phyloP scores from a whole-genome alignment of 35 echinoderm and acorn worm species.

The Diadema setosum region DNA sequence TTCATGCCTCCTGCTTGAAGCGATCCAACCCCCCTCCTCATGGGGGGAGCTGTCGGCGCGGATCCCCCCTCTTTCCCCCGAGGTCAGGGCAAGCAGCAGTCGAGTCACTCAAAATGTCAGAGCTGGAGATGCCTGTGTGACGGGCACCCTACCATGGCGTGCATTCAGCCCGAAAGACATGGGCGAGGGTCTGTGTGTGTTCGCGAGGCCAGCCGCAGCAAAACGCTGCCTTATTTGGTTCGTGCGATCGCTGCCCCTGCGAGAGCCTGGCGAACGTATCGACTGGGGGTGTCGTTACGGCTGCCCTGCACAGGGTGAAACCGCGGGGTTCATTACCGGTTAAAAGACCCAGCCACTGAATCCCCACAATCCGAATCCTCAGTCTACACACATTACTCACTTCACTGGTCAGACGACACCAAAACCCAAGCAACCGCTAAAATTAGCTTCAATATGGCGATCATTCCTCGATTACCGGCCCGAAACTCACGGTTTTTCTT shows the following conservation, averaged over 20 bases:
- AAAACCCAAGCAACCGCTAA: too few relatives aligned
- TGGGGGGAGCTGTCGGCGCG: neutral
- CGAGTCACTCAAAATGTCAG: neutral
- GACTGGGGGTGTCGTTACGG: neutral
- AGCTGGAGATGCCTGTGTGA: neutral
- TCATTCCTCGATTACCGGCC: too few relatives aligned
- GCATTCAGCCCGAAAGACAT: neutral
- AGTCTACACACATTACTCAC: too few relatives aligned
- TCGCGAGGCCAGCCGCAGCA: constrained; percentile 4
- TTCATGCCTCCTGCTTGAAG: neutral
- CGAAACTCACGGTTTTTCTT: too few relatives aligned
- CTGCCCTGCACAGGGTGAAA: neutral
- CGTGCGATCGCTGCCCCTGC: constrained; percentile 3
- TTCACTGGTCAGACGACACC: too few relatives aligned
- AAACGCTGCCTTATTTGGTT: constrained; percentile 28
- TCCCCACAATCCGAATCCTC: too few relatives aligned
- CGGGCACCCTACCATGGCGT: neutral
- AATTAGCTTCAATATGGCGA: too few relatives aligned
- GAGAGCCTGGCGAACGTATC: neutral
- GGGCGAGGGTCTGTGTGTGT: neutral
- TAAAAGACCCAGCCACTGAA: neutral
- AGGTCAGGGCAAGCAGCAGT: neutral
- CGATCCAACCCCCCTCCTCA: neutral
- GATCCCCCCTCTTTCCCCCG: neutral
- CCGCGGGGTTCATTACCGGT: neutral